Base-by-base conservation (phyloP, 2,797 vertebrate species). In the Falco berigora region DNA sequence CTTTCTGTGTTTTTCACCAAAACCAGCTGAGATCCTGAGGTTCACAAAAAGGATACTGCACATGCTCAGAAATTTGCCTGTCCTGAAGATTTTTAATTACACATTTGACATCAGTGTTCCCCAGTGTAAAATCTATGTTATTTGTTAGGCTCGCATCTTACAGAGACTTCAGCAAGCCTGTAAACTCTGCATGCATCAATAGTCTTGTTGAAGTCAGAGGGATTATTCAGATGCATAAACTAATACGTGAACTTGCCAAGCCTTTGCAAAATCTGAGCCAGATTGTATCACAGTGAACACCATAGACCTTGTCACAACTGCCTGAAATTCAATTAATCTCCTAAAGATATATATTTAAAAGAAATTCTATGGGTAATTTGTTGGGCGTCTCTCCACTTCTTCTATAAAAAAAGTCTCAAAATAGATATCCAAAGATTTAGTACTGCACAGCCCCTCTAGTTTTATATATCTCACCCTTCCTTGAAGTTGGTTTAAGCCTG, bases 11-110 rank as follows among this genome's bases (percentile, higher is more conserved):
- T 95, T 96, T 95, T 92, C 92, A 96, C 94, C 80, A 82, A 93
- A 96, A 96, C 76, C 93, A 96, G 96, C 86, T 95, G 94, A 96
- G 92, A 97, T 92, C 83, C 49, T 1, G 16, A 94, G 84, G 86
- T 95, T 95, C 90, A 93, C 36, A 71, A 75, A 95, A 93, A 94
- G 90, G 86, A 92, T 96, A 91, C 49, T 47, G 94, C 88, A 93
- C 94, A 89, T 91, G 86, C 83, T 93, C 86, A 89, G 71, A 93
- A 79, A 89, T 77, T 49, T 4, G 12, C 83, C 77, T 72, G 64
- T 82, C 71, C 71, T 71, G n/a, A 85, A 85, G 52, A 56, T 68
- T 93, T 92, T 93, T 85, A 92, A 94, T 94, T 79, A 92, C 71
- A 80, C 18, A 71, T 71, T 71, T 93, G 86, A 87, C 34, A 61